Percentiles rank a stretch among this genome's conserved stretches.
Evolutionary conservation across 2,113 vertebrate species (phyloP).

Genomic region (Cyrtonyx montezumae): DNA sequence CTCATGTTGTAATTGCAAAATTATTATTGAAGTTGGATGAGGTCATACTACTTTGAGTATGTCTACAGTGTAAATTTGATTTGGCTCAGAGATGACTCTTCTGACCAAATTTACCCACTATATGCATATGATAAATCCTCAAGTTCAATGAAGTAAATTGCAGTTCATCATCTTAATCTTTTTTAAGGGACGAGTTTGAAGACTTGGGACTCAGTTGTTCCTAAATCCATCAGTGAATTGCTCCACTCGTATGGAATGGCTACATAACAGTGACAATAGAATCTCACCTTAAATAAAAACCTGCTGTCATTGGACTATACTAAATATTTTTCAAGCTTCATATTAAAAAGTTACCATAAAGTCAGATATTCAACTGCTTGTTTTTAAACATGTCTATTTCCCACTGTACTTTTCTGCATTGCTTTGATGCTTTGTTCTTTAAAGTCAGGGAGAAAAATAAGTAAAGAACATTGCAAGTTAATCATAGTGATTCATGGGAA

Average conservation of each 20-base stretch:
- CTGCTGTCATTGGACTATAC: background rate
- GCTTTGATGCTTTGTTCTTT: background rate
- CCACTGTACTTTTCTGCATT: background rate
- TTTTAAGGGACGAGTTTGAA: background rate
- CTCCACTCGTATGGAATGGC: fast-evolving
- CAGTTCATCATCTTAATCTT: background rate
- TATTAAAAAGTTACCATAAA: background rate
- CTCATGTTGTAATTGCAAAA: conserved; percentile 10
- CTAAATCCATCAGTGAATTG: background rate
- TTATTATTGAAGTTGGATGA: conserved; percentile 44
- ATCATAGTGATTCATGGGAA: background rate
- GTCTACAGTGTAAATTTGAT: conserved; percentile 55
- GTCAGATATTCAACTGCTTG: background rate
- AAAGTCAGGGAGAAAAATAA: background rate
- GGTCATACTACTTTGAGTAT: conserved; percentile 44
- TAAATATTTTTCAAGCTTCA: background rate
- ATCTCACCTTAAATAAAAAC: background rate
- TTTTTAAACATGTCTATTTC: background rate
- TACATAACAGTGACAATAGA: background rate
- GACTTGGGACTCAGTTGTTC: background rate
- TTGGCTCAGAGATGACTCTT: conserved; percentile 10
- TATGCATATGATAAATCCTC: conserved; percentile 27
- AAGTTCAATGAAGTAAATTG: conserved; percentile 17
- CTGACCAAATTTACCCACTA: conserved; percentile 18
- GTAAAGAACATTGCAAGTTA: background rate